These are phyloP conservation scores for Tenthredo scrophulariae DNA, from an alignment of 2,888 invertebrate species.

Conservation along the genomic window DNA sequence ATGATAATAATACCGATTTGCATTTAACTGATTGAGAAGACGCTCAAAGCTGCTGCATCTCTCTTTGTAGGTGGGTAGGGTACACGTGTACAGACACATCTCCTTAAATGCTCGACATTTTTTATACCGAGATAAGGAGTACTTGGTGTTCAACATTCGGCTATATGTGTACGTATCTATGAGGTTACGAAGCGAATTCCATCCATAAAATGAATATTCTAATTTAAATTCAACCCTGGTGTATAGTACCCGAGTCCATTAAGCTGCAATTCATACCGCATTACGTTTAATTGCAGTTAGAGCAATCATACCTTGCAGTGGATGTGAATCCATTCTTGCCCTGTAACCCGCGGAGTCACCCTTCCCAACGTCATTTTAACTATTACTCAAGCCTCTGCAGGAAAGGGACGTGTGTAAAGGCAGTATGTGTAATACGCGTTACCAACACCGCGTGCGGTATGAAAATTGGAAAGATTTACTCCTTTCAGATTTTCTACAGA, in stretches of 20 bases:
- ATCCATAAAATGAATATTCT: slow-evolving; percentile 15
- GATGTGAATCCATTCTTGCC: slow-evolving; percentile 63
- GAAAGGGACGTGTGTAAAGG: background rate
- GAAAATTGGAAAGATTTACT: background rate
- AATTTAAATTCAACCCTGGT: background rate
- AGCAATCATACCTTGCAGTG: slow-evolving; percentile 59
- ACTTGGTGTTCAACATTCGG: too few species aligned
- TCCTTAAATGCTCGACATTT: background rate
- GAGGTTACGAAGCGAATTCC: slow-evolving; percentile 13
- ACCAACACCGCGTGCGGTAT: background rate
- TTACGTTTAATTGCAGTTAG: slow-evolving; percentile 67
- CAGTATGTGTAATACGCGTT: background rate
- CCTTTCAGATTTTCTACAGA: background rate
- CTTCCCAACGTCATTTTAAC: slow-evolving; percentile 32
- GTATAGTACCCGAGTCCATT: background rate
- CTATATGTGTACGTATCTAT: background rate
- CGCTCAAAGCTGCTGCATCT: background rate
- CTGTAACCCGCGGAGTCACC: slow-evolving; percentile 57
- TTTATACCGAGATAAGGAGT: too few species aligned
- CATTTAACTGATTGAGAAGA: slow-evolving; percentile 43
- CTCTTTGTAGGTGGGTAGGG: background rate
- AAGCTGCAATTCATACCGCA: slow-evolving; percentile 52
- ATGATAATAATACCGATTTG: slow-evolving; percentile 35
- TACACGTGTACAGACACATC: background rate
- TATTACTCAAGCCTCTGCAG: slow-evolving; percentile 17